Percentiles rank a stretch among this genome's conserved stretches.
These are phyloP conservation scores for Gila orcuttii DNA, from an alignment of 2,113 vertebrate genomes.

Conservation along the genomic window DNA sequence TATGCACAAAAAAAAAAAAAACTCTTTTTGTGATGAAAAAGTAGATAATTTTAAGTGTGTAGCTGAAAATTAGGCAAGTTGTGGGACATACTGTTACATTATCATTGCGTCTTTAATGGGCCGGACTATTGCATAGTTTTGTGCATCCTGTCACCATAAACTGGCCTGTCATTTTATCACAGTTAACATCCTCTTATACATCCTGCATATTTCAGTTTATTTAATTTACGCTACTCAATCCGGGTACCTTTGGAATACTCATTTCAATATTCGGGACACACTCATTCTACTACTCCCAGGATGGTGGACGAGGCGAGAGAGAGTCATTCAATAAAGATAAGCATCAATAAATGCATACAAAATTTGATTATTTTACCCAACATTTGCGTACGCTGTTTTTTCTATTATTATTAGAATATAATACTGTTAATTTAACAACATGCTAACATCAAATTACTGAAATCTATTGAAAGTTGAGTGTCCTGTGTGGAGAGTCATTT, in stretches of 20 bases:
- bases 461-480: background rate
- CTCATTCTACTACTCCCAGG: background rate
- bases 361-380: background rate
- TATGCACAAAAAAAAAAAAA: background rate
- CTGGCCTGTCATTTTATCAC: background rate
- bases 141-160: background rate
- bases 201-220: background rate
- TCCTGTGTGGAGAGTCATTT: background rate
- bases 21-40: background rate
- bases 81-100: background rate
- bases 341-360: background rate
- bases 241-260: no score
- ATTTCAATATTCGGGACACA: no score
- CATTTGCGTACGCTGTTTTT: background rate
- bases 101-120: background rate
- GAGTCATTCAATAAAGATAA: no score
- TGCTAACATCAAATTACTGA: background rate
- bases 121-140: no score
- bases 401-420: background rate
- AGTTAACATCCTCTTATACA: background rate
- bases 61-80: no score
- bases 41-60: background rate
- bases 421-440: background rate
- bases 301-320: background rate
- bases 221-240: background rate